Conservation (phyloP, 2,113 vertebrate genomes). For the Passer domesticus region DNA sequence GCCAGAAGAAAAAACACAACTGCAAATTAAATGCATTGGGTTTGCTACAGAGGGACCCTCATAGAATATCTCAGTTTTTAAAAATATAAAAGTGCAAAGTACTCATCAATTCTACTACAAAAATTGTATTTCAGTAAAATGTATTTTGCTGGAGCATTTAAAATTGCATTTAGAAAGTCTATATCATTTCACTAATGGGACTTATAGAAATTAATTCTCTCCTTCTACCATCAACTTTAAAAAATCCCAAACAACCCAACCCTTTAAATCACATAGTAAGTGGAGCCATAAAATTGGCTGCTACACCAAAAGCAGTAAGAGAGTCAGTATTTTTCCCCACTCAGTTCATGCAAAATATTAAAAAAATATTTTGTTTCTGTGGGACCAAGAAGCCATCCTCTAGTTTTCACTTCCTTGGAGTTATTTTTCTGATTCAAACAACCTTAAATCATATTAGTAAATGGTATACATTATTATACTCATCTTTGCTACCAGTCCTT, state of each 20-base stretch:
- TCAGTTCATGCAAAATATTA: neutral
- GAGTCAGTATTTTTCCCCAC: rapidly evolving
- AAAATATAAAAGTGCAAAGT: neutral
- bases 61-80: rapidly evolving
- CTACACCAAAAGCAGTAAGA: neutral
- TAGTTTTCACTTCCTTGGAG: neutral
- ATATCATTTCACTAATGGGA: rapidly evolving
- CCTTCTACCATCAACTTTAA: neutral
- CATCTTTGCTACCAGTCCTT: slow-evolving; percentile 83
- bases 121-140: neutral
- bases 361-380: neutral
- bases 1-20: neutral
- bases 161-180: neutral
- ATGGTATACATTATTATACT: slow-evolving; percentile 51
- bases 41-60: neutral
- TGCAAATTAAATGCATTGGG: neutral
- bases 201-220: neutral
- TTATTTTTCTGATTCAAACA: neutral
- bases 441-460: neutral
- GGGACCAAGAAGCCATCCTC: neutral
- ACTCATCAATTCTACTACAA: neutral
- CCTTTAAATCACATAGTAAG: neutral
- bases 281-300: neutral
- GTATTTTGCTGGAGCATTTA: neutral
- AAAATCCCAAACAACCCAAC: neutral